Conservation (phyloP, 2,888 invertebrate genomes). For the Noctua janthe region DNA sequence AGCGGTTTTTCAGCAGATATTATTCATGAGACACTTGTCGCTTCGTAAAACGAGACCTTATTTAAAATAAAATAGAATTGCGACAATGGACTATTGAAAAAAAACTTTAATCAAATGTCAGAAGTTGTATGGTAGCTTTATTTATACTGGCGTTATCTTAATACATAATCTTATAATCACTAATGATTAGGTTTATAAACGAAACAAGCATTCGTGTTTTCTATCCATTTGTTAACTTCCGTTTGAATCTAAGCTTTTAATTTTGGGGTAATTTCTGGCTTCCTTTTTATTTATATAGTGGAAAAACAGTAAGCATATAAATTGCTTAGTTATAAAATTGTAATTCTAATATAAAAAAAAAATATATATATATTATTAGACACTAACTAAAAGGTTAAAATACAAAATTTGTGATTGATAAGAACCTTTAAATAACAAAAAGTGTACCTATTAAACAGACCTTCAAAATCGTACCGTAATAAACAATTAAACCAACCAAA, state of each 20-base stretch:
- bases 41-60: neutral
- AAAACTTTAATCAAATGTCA: no score
- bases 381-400: neutral
- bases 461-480: conserved; percentile 1
- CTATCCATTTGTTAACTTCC: conserved; percentile 1
- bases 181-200: conserved; percentile 23
- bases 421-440: neutral
- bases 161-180: conserved; percentile 6
- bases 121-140: neutral
- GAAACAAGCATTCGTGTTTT: conserved; percentile 25
- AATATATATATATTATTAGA: neutral
- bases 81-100: no score
- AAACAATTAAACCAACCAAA: conserved; percentile 19
- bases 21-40: neutral
- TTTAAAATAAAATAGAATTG: neutral
- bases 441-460: neutral
- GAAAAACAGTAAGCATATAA: neutral
- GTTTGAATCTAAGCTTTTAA: neutral
- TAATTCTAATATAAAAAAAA: neutral
- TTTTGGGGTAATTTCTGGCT: neutral
- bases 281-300: neutral
- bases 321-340: neutral
- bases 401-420: neutral
- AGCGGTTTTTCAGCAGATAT: neutral
- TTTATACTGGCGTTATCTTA: neutral